Conservation (phyloP, 2,888 invertebrate genomes). For the Plebejus anna region DNA sequence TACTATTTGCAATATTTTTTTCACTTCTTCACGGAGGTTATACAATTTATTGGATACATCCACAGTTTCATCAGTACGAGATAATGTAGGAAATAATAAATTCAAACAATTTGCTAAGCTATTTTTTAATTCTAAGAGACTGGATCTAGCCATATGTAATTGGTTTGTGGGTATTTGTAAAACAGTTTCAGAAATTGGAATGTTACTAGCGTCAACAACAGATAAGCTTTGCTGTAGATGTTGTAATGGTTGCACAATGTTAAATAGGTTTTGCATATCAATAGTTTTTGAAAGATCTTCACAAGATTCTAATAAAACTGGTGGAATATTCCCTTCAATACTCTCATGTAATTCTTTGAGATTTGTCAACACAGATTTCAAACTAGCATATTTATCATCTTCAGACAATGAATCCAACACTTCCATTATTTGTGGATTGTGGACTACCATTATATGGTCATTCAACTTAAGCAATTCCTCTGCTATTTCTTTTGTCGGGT, state of each 20-base stretch:
- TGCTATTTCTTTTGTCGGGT: conserved; percentile 43
- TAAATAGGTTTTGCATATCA: conserved; percentile 51
- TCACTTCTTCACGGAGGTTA: conserved; percentile 52
- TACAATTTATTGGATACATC: conserved; percentile 60
- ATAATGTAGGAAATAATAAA: conserved; percentile 54
- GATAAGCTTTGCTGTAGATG: conserved; percentile 61
- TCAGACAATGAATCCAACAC: conserved; percentile 61
- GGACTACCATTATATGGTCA: conserved; percentile 56
- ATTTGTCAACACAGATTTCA: conserved; percentile 55
- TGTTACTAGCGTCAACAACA: conserved; percentile 58
- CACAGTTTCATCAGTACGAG: conserved; percentile 54
- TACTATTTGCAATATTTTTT: conserved; percentile 50
- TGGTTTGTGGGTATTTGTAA: conserved; percentile 58
- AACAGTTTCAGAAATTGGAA: conserved; percentile 65
- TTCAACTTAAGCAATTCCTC: conserved; percentile 60
- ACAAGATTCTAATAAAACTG: conserved; percentile 57
- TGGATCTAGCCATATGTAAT: conserved; percentile 56
- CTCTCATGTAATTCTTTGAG: conserved; percentile 55
- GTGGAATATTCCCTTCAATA: conserved; percentile 62
- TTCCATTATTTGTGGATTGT: conserved; percentile 59
- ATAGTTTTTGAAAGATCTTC: conserved; percentile 47
- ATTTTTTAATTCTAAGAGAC: conserved; percentile 56
- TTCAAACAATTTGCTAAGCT: conserved; percentile 57
- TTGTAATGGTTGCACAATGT: conserved; percentile 63
- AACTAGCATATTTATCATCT: conserved; percentile 57